These are phyloP conservation scores for Macroteleia sp. DNA, from an alignment of 2,888 invertebrate genomes.

Conservation along the genomic window DNA sequence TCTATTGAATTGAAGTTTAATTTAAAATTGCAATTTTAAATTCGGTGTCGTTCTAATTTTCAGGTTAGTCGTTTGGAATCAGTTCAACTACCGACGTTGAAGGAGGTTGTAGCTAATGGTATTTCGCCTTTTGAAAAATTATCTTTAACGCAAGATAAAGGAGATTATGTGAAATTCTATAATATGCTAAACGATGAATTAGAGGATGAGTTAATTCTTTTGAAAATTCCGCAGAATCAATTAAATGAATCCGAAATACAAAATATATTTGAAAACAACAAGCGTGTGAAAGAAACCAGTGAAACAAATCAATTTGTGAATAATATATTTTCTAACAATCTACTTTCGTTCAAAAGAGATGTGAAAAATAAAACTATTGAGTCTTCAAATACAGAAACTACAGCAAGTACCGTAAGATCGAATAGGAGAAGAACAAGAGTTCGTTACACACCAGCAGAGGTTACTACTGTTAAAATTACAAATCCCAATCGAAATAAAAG, in stretches of 20 bases:
- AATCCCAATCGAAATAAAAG: constrained; percentile 18
- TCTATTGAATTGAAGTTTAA: constrained; percentile 36
- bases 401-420: constrained; percentile 2
- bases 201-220: constrained; percentile 25
- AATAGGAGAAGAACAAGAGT: constrained; percentile 41
- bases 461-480: neutral
- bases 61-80: constrained; percentile 77
- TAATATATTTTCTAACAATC: constrained; percentile 6
- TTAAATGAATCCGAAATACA: constrained; percentile 9
- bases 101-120: constrained; percentile 75
- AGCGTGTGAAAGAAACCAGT: neutral
- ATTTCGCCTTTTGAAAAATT: constrained; percentile 29
- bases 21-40: too few relatives aligned
- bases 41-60: constrained; percentile 77
- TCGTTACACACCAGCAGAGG: constrained; percentile 16
- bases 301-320: neutral
- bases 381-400: neutral
- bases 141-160: neutral
- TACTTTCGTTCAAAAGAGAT: constrained; percentile 34
- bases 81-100: constrained; percentile 76
- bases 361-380: constrained; percentile 7
- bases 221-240: constrained; percentile 12
- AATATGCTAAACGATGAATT: constrained; percentile 17
- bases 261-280: constrained; percentile 12
- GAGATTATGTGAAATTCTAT: constrained; percentile 13